phyloP scores from a whole-genome alignment of 2,113 vertebrate genomes.

The Indicator indicator region DNA sequence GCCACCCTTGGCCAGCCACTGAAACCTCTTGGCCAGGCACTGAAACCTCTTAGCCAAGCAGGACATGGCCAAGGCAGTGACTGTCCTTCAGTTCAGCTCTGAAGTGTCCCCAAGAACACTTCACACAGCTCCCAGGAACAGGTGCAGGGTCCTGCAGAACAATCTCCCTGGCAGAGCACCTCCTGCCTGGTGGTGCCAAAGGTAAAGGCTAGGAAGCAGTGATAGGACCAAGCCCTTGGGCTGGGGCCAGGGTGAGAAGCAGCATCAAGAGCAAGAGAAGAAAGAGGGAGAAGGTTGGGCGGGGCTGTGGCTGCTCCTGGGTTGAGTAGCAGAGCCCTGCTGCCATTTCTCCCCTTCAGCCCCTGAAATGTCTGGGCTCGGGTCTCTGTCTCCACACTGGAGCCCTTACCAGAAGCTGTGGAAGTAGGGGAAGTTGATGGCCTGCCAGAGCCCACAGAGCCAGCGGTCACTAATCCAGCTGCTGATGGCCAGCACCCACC shows the following conservation, averaged over 20 bases:
- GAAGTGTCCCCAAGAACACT: not conserved
- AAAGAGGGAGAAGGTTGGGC: not conserved
- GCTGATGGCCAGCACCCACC: constrained; percentile 87
- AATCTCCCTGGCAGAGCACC: not conserved
- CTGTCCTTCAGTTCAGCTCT: not conserved
- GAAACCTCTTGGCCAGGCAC: not conserved
- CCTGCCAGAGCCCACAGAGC: constrained; percentile 89
- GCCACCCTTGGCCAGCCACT: not conserved
- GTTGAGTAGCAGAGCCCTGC: not conserved
- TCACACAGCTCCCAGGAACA: not conserved
- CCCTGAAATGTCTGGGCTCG: not conserved
- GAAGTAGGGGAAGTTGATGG: constrained; percentile 89
- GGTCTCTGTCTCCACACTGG: not conserved
- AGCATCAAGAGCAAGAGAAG: not conserved
- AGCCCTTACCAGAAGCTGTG: constrained; percentile 91
- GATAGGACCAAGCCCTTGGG: not conserved
- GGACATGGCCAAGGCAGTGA: not conserved
- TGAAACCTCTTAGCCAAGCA: not conserved
- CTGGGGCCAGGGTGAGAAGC: not conserved
- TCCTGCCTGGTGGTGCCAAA: not conserved
- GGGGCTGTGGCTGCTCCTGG: not conserved
- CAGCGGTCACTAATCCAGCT: constrained; percentile 92
- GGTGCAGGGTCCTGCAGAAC: not conserved
- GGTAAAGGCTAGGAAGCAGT: not conserved
- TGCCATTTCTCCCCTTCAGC: not conserved